Evolutionary conservation across 2,113 vertebrate species (phyloP), one percentile per base, ranked within the genome.

Genomic region (Ovis canadensis): DNA sequence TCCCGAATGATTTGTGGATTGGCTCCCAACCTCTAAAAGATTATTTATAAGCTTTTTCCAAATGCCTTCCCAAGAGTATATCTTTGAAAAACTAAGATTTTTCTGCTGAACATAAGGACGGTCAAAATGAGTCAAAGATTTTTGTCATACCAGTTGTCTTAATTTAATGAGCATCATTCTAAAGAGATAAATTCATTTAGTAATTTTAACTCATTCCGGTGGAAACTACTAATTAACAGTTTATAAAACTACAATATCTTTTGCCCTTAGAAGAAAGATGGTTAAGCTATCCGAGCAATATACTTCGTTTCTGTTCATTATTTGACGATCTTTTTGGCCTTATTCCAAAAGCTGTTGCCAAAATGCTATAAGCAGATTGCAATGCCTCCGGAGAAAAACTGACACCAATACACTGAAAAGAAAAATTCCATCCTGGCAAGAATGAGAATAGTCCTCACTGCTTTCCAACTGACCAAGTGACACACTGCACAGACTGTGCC

Each of bases 301-400:
- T 94, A 54, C 96, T 98, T 98, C 77, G 43, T 91, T 98, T 92
- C 92, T 91, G 91, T 89, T 93, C 93, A 86, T 97, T 94, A 33
- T 54, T 85, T 60, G 84, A 93, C 97, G 97, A 94, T 98, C 97
- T 97, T 94, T 97, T 95, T 97, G 95, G 87, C 90, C 93, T 96
- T 90, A 64, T 92, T 97, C 94, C 97, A 97, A 93, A 92, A 97
- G 27, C 86, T 87, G 13, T 25, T 96, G 94, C 94, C 90, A 93
- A 89, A 88, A 94, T 90, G 74, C 96, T 97, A 97, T 96, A 97
- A 97, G 95, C 98, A 98, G 96, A 97, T 17, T 91, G 90, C 60
- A 96, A 82, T 92, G 95, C 97, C 97, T 98, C 96, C 10, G 0
- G 0, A 54, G 98, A 96, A 57, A 98, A 27, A 12, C 86, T 84